Conservation (phyloP, 2,888 invertebrate genomes). For the Altica lythri region DNA sequence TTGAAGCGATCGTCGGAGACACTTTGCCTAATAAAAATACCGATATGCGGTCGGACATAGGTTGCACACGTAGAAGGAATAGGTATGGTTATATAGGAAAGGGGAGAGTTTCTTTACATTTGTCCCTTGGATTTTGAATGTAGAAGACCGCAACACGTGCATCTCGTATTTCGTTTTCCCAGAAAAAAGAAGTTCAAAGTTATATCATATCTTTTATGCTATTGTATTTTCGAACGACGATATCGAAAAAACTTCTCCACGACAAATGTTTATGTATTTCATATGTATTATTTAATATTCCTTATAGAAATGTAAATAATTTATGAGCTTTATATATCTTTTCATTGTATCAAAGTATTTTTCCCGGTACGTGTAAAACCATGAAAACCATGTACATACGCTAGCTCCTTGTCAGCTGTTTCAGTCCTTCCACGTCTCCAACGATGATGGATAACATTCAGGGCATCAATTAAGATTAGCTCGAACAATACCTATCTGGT, state of each 20-base stretch:
- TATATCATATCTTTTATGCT: no score
- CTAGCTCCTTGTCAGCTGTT: conserved; percentile 1
- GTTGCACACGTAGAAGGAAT: conserved; percentile 47
- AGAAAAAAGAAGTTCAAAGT: no score
- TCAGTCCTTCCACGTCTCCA: conserved; percentile 43
- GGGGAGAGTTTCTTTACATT: conserved; percentile 22
- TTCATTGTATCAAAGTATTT: not conserved
- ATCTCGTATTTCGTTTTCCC: conserved; percentile 33
- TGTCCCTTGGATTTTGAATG: conserved; percentile 23
- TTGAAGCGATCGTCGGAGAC: conserved; percentile 45
- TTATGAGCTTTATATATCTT: no score
- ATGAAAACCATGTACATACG: conserved; percentile 2
- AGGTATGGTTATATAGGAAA: conserved; percentile 18
- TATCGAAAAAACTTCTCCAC: no score
- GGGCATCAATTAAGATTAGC: conserved; percentile 59
- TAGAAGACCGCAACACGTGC: conserved; percentile 30
- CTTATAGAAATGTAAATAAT: no score
- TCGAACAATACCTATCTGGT: conserved; percentile 56
- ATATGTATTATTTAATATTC: no score
- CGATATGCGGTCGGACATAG: conserved; percentile 53
- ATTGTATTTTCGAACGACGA: no score
- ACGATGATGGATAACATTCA: conserved; percentile 58
- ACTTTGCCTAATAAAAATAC: conserved; percentile 53
- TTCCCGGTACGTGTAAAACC: conserved; percentile 2
- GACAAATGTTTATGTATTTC: no score